Conservation (phyloP, 2,113 vertebrate genomes). For the Ptilorrhoa leucosticta region DNA sequence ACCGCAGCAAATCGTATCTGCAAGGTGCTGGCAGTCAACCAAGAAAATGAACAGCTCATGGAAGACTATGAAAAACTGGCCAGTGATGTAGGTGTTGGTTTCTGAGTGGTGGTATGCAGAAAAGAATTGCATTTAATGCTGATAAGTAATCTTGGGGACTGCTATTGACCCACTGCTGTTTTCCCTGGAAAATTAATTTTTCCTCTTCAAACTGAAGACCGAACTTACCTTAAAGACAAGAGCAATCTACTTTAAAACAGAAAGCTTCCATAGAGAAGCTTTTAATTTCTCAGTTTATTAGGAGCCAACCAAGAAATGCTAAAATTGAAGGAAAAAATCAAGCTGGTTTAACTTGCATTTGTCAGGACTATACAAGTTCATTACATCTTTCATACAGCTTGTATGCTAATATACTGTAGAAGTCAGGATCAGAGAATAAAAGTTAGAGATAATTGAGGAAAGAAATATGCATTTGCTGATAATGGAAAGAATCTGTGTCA, state of each 20-base stretch:
- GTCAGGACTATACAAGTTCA: not conserved
- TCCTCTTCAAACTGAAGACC: not conserved
- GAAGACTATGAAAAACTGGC: slow-evolving; percentile 99
- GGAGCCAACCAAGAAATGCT: not conserved
- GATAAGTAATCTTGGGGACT: not conserved
- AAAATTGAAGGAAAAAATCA: not conserved
- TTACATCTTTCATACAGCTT: not conserved
- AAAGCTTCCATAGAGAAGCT: not conserved
- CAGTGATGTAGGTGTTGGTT: slow-evolving; percentile 88
- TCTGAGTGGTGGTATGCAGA: not conserved
- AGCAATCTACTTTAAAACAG: not conserved
- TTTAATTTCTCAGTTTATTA: not conserved
- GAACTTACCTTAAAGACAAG: not conserved
- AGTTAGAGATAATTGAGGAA: not conserved
- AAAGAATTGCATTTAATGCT: not conserved
- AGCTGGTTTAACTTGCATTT: not conserved
- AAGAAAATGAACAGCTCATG: slow-evolving; percentile 99
- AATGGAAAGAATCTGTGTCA: not conserved
- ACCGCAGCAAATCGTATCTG: slow-evolving; percentile 99
- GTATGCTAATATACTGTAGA: not conserved
- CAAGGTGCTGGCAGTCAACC: slow-evolving; percentile 98
- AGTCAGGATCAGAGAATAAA: not conserved
- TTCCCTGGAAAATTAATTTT: not conserved
- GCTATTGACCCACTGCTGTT: not conserved
- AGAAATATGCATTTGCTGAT: not conserved